A percentile compares a stretch with the other conserved stretches of the same genome.
These are phyloP conservation scores for Datnioides undecimradiatus DNA, from an alignment of 2,113 vertebrate genomes.

Conservation along the genomic window DNA sequence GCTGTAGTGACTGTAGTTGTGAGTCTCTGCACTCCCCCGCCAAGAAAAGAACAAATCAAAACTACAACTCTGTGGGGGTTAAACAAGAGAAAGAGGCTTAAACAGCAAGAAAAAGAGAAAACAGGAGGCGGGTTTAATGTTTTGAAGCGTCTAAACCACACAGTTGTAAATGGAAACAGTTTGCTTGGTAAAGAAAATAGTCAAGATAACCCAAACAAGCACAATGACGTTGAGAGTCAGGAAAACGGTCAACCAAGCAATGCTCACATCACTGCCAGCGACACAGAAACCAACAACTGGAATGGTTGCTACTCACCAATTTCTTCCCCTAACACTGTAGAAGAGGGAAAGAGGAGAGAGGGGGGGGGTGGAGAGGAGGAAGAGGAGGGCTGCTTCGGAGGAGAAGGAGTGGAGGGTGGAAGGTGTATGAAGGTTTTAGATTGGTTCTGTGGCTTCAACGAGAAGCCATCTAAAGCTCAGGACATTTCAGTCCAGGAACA, in stretches of 20 bases:
- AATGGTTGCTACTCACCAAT: not conserved
- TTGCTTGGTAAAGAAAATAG: conserved; percentile 39
- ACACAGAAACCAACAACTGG: conserved; percentile 59
- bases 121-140: conserved; percentile 74
- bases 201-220: conserved; percentile 65
- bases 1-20: conserved; percentile 86
- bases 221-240: conserved; percentile 74
- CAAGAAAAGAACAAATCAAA: conserved; percentile 86
- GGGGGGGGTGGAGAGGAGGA: not conserved
- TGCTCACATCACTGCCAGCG: conserved; percentile 64
- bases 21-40: conserved; percentile 91
- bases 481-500: conserved; percentile 83
- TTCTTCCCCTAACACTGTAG: conserved; percentile 77
- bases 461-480: conserved; percentile 78
- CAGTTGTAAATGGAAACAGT: not conserved
- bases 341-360: conserved; percentile 77
- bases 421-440: conserved; percentile 73
- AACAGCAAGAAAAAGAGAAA: conserved; percentile 26
- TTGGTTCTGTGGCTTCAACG: conserved; percentile 89
- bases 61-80: conserved; percentile 93
- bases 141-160: conserved; percentile 60
- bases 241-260: conserved; percentile 49
- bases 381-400: conserved; percentile 14
- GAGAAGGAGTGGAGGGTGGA: not conserved
- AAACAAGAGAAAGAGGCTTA: conserved; percentile 64